Conservation (phyloP, 2,113 vertebrate genomes). For the Centrocercus urophasianus region DNA sequence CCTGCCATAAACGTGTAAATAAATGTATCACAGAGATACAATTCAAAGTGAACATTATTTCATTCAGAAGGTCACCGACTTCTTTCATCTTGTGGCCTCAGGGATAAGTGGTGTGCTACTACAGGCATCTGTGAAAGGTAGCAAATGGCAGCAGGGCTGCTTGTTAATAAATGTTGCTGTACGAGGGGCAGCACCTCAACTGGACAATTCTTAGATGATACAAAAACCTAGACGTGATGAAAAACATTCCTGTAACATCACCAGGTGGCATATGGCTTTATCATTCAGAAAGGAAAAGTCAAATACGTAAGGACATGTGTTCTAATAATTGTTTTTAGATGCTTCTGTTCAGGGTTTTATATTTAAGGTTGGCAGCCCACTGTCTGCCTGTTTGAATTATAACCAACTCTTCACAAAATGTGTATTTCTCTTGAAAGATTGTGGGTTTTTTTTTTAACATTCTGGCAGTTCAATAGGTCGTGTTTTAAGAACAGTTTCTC, state of each 20-base stretch:
- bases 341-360: not conserved
- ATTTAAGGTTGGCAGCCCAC: not conserved
- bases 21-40: not conserved
- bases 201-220: not conserved
- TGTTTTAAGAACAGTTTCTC: not conserved
- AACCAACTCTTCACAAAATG: not conserved
- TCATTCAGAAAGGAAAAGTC: not conserved
- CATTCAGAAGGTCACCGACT: not conserved
- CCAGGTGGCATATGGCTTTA: not conserved
- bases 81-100: not conserved
- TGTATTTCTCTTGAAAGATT: not conserved
- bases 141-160: not conserved
- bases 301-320: not conserved
- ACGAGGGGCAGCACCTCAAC: not conserved
- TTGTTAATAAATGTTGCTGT: not conserved
- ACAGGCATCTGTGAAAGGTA: not conserved
- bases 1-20: accelerated
- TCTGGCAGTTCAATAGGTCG: not conserved
- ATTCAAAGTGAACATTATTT: not conserved
- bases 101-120: not conserved
- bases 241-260: not conserved
- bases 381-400: not conserved
- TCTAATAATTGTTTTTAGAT: not conserved
- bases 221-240: not conserved
- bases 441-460: not conserved